phyloP scores from a whole-genome alignment of 2,113 vertebrate species.

The Natator depressus region DNA sequence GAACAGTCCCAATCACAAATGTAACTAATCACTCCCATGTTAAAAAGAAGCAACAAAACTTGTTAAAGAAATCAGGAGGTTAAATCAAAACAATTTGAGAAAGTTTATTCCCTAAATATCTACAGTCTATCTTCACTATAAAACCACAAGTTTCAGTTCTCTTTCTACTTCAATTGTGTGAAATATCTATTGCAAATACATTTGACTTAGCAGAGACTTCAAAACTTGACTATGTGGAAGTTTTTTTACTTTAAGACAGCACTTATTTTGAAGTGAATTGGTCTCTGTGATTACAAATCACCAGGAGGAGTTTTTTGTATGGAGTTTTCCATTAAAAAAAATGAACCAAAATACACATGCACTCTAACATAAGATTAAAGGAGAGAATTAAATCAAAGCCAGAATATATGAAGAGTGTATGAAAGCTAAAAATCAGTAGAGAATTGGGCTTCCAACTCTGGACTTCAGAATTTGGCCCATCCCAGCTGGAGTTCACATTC shows the following conservation, averaged over 20 bases:
- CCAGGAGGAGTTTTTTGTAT: not conserved
- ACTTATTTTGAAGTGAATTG: not conserved
- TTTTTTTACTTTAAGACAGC: not conserved
- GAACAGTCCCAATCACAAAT: slow-evolving; percentile 9
- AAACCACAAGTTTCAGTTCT: not conserved
- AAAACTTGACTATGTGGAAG: not conserved
- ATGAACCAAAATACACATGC: not conserved
- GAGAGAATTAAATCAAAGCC: not conserved
- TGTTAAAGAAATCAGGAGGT: not conserved
- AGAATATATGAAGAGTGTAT: not conserved
- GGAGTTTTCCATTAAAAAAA: not conserved
- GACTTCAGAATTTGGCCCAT: not conserved
- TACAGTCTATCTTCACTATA: not conserved
- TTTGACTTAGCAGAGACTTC: not conserved
- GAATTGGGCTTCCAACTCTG: not conserved
- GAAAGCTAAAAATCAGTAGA: not conserved
- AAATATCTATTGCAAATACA: not conserved
- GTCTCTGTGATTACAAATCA: not conserved
- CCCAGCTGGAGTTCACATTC: not conserved
- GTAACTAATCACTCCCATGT: not conserved
- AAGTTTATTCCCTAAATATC: not conserved
- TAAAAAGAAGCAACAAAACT: not conserved
- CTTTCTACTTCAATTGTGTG: not conserved
- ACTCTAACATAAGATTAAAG: not conserved
- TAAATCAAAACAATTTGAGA: not conserved